These are phyloP conservation scores for Rhabdophis nuchalis DNA, from an alignment of 2,797 vertebrate genomes.

Conservation along the genomic window DNA sequence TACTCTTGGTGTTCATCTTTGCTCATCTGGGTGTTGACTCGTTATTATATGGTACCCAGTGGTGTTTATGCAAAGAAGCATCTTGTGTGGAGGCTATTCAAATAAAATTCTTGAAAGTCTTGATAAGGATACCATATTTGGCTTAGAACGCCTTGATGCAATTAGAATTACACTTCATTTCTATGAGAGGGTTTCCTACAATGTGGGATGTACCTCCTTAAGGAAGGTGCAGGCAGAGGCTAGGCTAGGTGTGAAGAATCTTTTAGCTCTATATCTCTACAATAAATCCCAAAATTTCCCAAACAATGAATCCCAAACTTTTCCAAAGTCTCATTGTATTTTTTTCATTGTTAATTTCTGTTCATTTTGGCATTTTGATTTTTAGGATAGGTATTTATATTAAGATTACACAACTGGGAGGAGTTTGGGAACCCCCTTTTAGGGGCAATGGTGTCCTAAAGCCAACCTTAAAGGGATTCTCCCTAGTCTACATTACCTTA, in stretches of 20 bases:
- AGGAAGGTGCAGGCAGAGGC: neutral
- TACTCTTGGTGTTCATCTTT: neutral
- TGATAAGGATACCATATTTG: neutral
- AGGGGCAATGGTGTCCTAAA: neutral
- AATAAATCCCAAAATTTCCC: neutral
- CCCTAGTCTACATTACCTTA: neutral
- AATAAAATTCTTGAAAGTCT: neutral
- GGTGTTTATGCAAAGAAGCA: neutral
- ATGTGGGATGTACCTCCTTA: neutral
- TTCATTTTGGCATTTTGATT: neutral
- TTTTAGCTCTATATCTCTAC: neutral
- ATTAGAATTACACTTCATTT: neutral
- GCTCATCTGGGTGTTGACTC: neutral
- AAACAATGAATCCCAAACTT: neutral
- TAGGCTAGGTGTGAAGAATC: neutral
- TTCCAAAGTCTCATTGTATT: neutral
- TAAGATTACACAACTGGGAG: neutral
- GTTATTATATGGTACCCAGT: neutral
- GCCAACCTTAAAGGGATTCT: neutral
- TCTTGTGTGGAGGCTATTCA: neutral
- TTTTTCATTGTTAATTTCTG: neutral
- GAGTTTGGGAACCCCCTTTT: neutral
- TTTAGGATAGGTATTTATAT: neutral
- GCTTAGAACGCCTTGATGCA: neutral
- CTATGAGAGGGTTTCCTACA: neutral